Conservation (phyloP, 1,140 invertebrate genomes). For the Rhynchophorus ferrugineus region DNA sequence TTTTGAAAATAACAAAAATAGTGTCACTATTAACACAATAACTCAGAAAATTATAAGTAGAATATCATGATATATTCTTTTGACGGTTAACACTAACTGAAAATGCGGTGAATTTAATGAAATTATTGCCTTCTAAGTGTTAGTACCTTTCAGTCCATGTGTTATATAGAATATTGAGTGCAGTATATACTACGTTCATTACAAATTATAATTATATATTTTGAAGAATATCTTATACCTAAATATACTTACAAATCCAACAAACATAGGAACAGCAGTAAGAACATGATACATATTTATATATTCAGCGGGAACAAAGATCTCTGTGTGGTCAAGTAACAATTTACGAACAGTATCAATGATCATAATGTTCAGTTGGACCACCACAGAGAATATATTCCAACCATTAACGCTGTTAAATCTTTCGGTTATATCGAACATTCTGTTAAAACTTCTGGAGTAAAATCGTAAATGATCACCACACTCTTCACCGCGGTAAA, state of each 20-base stretch:
- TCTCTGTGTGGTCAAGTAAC: background rate
- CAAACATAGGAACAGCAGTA: background rate
- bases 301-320: background rate
- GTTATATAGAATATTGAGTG: too few relatives aligned
- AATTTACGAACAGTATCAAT: background rate
- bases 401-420: background rate
- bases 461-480: background rate
- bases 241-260: background rate
- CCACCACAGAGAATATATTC: background rate
- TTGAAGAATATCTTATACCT: too few relatives aligned
- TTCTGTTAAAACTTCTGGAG: background rate
- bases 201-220: too few relatives aligned
- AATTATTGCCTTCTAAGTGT: too few relatives aligned
- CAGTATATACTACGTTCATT: too few relatives aligned
- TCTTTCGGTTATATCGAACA: background rate
- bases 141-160: too few relatives aligned
- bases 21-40: too few relatives aligned
- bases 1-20: too few relatives aligned
- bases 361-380: background rate
- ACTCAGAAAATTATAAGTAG: too few relatives aligned
- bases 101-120: too few relatives aligned
- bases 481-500: background rate
- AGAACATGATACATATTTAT: background rate
- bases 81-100: too few relatives aligned
- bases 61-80: too few relatives aligned